Evolutionary conservation across 2,888 invertebrate species (phyloP).

Genomic region (Parnassius orleans): DNA sequence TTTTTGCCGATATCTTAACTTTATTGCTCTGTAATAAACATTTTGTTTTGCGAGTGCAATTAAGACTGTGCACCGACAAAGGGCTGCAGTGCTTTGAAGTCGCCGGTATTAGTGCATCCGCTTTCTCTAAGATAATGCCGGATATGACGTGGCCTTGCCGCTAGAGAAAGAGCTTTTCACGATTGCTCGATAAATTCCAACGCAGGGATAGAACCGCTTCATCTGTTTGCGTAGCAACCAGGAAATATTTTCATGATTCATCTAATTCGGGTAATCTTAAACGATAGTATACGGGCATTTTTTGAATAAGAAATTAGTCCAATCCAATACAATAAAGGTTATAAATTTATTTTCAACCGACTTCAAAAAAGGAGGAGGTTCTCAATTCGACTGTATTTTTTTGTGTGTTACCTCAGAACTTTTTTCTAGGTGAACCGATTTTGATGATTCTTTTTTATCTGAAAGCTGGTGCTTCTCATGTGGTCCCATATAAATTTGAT

Average conservation of each 20-base stretch:
- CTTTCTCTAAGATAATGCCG: slow-evolving; percentile 73
- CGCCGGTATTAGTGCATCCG: slow-evolving; percentile 66
- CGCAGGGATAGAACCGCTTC: slow-evolving; percentile 49
- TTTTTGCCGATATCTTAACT: slow-evolving; percentile 47
- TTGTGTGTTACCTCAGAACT: too few species aligned
- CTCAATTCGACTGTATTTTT: too few species aligned
- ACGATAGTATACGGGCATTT: neutral
- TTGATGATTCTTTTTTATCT: too few species aligned
- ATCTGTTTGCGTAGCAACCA: slow-evolving; percentile 44
- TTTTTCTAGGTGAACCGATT: too few species aligned
- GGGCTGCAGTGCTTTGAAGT: slow-evolving; percentile 59
- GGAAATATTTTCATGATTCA: slow-evolving; percentile 39
- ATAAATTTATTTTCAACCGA: too few species aligned
- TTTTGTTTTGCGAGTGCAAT: slow-evolving; percentile 70
- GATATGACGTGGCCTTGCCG: slow-evolving; percentile 72
- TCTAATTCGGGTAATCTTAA: slow-evolving; percentile 11
- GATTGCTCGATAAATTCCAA: slow-evolving; percentile 74
- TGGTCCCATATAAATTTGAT: too few species aligned
- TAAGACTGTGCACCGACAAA: slow-evolving; percentile 63
- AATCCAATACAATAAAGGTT: too few species aligned
- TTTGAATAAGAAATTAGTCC: too few species aligned
- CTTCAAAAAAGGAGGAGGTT: too few species aligned
- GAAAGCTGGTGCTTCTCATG: too few species aligned
- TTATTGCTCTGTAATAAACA: slow-evolving; percentile 56
- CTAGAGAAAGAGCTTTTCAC: slow-evolving; percentile 66